Base-by-base conservation (phyloP, 2,797 vertebrate genomes). In the Cirrhinus mrigala region DNA sequence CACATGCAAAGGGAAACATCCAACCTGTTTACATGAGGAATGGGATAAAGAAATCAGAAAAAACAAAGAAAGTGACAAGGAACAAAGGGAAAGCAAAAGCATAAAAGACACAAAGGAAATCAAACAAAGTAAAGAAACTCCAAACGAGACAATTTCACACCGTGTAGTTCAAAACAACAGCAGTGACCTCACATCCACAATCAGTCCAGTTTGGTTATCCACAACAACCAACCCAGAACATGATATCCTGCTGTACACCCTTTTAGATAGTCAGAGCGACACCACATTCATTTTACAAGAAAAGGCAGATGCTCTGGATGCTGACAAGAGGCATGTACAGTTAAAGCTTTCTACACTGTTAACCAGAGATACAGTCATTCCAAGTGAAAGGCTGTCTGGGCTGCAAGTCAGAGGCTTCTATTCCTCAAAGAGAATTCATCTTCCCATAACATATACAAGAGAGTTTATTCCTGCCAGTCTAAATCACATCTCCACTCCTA, bases 1-100 rank as follows among this genome's bases (percentile, higher is more conserved):
- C 6, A 70, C 8, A 12, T 92, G 87, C 6, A 85, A 88, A 9
- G 9, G 58, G 4, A 90, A 4, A 3, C 89, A 90, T 1, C 83
- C 89, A 66, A 89, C 87, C 3, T 91, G 88, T 37, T 76, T 91
- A 60, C 88, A 90, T 58, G 80, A 91, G 84, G 87, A 89, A 3
- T 1, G 56, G 1, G 12, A 44, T 27, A 81, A 11, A 18, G 11
- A 24, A 16, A 29, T 9, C 70, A 83, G 16, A 64, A 75, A 48
- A 37, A 74, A 50, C 15, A n/a, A 29, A 12, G 20, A 12, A 27
- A 0, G 8, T 64, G 18, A 64, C 6, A 77, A 54, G 73, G 81
- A 46, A 58, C 10, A 44, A 71, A 40, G n/a, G 2, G 46, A 48
- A 52, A 74, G 11, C 27, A 29, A 77, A 77, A 0, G 10, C 50